phyloP scores from a whole-genome alignment of 2,888 invertebrate genomes.

The Aelia acuminata region DNA sequence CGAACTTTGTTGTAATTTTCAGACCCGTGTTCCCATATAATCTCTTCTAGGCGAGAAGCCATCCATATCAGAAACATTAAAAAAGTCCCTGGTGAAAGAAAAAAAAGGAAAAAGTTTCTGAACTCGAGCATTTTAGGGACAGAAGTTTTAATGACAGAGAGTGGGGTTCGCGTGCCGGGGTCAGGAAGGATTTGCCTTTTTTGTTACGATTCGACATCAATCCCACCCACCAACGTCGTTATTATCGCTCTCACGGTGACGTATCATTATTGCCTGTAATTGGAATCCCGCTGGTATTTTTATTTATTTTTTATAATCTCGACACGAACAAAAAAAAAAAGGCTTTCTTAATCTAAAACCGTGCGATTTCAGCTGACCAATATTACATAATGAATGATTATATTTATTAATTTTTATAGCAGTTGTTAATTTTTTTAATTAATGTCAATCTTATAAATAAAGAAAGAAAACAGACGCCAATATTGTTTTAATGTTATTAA shows the following conservation, averaged over 20 bases:
- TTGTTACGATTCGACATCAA: conserved; percentile 15
- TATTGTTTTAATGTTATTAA: no score
- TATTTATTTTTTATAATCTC: not conserved
- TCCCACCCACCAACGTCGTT: not conserved
- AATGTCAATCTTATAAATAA: no score
- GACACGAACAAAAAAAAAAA: no score
- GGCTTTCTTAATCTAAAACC: no score
- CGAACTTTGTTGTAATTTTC: not conserved
- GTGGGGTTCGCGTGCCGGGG: not conserved
- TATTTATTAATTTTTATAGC: no score
- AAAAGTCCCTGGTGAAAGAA: not conserved
- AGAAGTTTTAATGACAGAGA: conserved; percentile 30
- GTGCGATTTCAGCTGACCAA: no score
- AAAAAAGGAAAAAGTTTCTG: not conserved
- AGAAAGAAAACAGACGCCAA: no score
- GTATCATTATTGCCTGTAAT: not conserved
- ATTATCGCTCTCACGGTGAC: not conserved
- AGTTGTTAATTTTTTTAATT: no score
- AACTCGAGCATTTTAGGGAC: conserved; percentile 26
- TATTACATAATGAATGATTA: no score
- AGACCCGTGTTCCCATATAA: not conserved
- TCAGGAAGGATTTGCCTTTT: not conserved
- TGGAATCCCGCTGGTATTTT: not conserved
- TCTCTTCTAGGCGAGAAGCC: conserved; percentile 14
- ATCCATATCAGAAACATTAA: conserved; percentile 11